Evolutionary conservation across 2,797 vertebrate genomes (phyloP), one percentile per base, ranked within the genome.

Genomic region (Macropodus opercularis): DNA sequence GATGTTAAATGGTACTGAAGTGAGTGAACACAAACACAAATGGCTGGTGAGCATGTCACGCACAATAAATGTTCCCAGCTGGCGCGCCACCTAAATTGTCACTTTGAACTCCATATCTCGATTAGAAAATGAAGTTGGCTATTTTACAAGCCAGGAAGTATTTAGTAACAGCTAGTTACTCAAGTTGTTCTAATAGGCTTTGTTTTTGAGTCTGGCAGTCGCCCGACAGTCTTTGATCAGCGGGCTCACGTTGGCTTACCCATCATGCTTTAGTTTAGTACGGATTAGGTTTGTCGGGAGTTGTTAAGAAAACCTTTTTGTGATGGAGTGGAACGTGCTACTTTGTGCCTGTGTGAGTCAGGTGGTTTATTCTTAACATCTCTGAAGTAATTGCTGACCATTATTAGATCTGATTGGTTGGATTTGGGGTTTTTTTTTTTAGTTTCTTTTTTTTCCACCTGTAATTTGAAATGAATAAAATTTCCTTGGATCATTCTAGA

Each of bases 241-340:
- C 49, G 14, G 53, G 57, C 85, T 87, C 74, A 67, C 72, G 15
- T 78, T 58, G 72, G 68, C 55, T 86, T 85, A 83, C 77, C 84
- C 86, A 87, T 87, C 80, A 81, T 86, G 84, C 81, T 32, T 73
- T 68, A 59, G 69, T 77, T 72, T 69, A 68, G 69, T 42, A 3
- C 65, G 87, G 85, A 88, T 90, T 90, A 88, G 39, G 53, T 79
- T 75, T 89, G 85, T 90, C 86, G 83, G 78, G 62, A 77, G 73
- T n/a, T 50, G 74, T 90, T 88, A 85, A 63, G 42, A 72, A 83
- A 74, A 76, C 68, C 61, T 76, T 57, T 55, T 79, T 80, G 65
- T 80, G 83, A 83, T 75, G 44, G 26, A 22, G 73, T 59, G 68
- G 71, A 79, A 75, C 57, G 10, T 34, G 48, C 63, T 29, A 23